Conservation (phyloP, 2,888 invertebrate genomes). For the Nemapogon koenigi region DNA sequence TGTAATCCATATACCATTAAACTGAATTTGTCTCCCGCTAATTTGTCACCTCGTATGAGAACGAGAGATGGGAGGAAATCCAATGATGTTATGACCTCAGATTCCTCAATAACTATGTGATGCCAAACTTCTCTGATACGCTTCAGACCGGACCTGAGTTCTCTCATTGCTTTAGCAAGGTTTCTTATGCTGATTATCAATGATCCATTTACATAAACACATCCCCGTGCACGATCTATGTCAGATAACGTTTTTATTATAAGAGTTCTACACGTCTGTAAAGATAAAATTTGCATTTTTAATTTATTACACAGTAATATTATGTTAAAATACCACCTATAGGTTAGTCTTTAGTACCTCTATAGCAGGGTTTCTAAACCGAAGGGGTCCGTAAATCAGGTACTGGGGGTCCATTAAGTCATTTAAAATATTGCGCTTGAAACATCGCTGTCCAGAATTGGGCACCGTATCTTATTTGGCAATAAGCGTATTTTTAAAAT, state of each 20-base stretch:
- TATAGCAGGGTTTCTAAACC: no score
- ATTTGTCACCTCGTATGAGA: slow-evolving; percentile 69
- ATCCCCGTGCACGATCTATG: slow-evolving; percentile 73
- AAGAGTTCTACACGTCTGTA: slow-evolving; percentile 63
- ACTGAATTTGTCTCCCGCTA: slow-evolving; percentile 60
- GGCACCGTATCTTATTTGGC: no score
- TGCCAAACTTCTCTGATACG: slow-evolving; percentile 76
- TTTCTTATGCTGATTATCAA: slow-evolving; percentile 69
- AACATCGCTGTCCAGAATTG: no score
- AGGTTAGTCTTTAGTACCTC: no score
- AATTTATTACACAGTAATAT: no score
- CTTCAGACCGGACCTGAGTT: slow-evolving; percentile 70
- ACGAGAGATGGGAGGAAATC: slow-evolving; percentile 76
- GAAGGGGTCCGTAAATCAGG: no score
- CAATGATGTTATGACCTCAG: slow-evolving; percentile 72
- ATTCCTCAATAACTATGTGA: slow-evolving; percentile 75
- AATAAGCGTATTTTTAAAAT: no score
- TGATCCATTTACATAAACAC: slow-evolving; percentile 80
- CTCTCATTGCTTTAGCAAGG: slow-evolving; percentile 52
- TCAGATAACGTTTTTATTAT: slow-evolving; percentile 69
- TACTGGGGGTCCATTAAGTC: no score
- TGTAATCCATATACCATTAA: slow-evolving; percentile 77
- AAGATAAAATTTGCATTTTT: slow-evolving; percentile 19
- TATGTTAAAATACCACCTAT: no score
- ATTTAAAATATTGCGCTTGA: no score